Conservation (phyloP, 2,888 invertebrate species). For the Steinernema carpocapsae region DNA sequence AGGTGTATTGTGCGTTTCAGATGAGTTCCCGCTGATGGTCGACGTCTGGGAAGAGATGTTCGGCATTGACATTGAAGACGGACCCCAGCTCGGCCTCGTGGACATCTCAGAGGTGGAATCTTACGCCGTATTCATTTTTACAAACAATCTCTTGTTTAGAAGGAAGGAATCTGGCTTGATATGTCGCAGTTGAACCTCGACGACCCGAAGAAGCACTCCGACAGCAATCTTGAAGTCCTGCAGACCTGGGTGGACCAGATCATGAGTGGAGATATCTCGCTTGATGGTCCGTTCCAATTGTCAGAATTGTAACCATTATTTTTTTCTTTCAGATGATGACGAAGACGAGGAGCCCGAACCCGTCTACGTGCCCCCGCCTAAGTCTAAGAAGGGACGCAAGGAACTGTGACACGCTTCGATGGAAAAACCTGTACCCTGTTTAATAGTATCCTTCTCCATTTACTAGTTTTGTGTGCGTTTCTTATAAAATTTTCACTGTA, state of each 20-base stretch:
- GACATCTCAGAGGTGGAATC: conserved; percentile 66
- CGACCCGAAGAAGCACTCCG: conserved; percentile 67
- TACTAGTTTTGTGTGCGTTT: no score
- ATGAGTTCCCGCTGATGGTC: conserved; percentile 70
- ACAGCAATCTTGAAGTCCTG: conserved; percentile 68
- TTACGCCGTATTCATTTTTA: no score
- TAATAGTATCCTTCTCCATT: background rate
- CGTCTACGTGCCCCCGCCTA: conserved; percentile 39
- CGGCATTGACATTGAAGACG: conserved; percentile 69
- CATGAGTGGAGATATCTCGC: conserved; percentile 64
- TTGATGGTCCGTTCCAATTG: conserved; percentile 55
- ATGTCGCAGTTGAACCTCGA: conserved; percentile 69
- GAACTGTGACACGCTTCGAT: background rate
- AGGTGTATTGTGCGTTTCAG: conserved; percentile 41
- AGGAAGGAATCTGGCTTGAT: conserved; percentile 69
- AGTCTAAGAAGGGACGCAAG: conserved; percentile 40
- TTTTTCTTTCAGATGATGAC: conserved; percentile 37
- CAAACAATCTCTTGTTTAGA: conserved; percentile 46
- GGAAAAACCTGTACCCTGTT: background rate
- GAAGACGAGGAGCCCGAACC: conserved; percentile 48
- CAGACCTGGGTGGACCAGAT: conserved; percentile 69
- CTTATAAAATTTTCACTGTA: no score
- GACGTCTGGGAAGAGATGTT: conserved; percentile 70
- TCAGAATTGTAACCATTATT: background rate
- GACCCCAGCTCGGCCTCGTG: conserved; percentile 68